Percentiles rank a stretch among this genome's conserved stretches.
Conservation (phyloP, 1,140 invertebrate genomes). For the Megathymus violae region DNA sequence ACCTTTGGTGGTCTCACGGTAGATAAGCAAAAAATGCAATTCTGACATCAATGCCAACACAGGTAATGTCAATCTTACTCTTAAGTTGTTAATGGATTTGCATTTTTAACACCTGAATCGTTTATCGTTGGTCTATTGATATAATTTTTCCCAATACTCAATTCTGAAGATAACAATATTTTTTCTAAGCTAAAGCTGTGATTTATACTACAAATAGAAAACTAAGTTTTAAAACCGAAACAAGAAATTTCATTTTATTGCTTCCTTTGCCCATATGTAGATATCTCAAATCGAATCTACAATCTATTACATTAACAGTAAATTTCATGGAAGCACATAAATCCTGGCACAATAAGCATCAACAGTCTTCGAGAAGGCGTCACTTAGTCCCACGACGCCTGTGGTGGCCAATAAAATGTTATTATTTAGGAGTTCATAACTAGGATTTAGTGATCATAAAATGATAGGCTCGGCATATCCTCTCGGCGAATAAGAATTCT, state of each 20-base stretch:
- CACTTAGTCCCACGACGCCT: constrained; percentile 63
- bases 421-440: constrained; percentile 81
- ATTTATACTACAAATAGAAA: no score
- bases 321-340: constrained; percentile 68
- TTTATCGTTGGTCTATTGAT: no score
- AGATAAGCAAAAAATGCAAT: constrained; percentile 40
- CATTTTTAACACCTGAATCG: background rate
- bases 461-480: constrained; percentile 62
- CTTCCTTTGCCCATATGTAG: constrained; percentile 6
- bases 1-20: constrained; percentile 40
- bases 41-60: background rate
- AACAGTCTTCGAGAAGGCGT: constrained; percentile 56
- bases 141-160: no score
- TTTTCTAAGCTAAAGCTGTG: no score
- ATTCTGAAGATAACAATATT: no score
- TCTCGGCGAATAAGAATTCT: constrained; percentile 52
- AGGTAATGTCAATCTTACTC: constrained; percentile 10
- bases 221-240: constrained; percentile 5
- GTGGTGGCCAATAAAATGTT: constrained; percentile 73
- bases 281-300: constrained; percentile 34
- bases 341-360: constrained; percentile 58
- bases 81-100: constrained; percentile 14
- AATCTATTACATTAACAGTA: constrained; percentile 67
- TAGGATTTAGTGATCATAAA: constrained; percentile 77
- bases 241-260: background rate